Evolutionary conservation across 2,888 invertebrate genomes (phyloP).

Genomic region (Stegana nigrithorax): DNA sequence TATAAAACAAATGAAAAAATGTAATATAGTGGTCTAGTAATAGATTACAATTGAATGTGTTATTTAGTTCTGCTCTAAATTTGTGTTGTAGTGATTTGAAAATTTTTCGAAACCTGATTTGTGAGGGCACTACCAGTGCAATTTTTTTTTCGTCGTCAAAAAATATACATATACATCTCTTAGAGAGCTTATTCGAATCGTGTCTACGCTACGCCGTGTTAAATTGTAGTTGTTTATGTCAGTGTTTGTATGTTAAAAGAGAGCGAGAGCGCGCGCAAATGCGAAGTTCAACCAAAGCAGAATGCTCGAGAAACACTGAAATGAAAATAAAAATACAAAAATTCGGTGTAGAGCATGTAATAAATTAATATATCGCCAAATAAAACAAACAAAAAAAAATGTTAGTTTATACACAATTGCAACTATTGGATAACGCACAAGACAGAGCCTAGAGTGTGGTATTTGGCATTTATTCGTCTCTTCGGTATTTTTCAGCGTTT

Average conservation of each 20-base stretch:
- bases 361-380: background rate
- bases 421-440: background rate
- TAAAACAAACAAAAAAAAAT: background rate
- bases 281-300: conserved; percentile 58
- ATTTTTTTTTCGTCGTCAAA: conserved; percentile 52
- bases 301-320: conserved; percentile 57
- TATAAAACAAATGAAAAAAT: conserved; percentile 43
- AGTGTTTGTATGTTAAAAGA: conserved; percentile 30
- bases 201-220: no score
- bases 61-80: conserved; percentile 24
- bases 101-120: conserved; percentile 55
- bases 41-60: conserved; percentile 24
- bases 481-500: background rate
- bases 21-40: conserved; percentile 24
- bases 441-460: no score
- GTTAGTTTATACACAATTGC: background rate
- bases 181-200: background rate
- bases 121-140: conserved; percentile 43
- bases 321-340: conserved; percentile 48
- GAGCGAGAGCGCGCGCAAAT: conserved; percentile 42
- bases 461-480: background rate
- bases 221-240: conserved; percentile 32
- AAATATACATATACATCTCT: conserved; percentile 43
- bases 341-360: background rate
- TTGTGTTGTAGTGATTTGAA: conserved; percentile 40